Evolutionary conservation across 2,888 invertebrate genomes (phyloP).

Genomic region (Hemithea aestivaria): DNA sequence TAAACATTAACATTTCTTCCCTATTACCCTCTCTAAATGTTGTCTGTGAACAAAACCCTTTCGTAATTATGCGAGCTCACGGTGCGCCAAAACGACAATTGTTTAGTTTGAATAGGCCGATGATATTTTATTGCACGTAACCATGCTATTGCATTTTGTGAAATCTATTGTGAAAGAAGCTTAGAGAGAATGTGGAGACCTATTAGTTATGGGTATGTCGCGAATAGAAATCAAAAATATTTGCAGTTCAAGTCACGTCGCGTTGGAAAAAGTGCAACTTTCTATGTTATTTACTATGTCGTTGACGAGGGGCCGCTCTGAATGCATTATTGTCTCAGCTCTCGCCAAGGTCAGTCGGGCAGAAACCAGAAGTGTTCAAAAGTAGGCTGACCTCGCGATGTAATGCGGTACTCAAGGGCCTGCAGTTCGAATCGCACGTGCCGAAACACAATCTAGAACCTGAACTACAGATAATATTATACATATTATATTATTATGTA

Average conservation of each 20-base stretch:
- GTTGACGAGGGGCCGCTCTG: slow-evolving; percentile 40
- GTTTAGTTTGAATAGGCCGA: slow-evolving; percentile 27
- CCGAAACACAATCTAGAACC: slow-evolving; percentile 4
- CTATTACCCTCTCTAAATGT: too few relatives aligned
- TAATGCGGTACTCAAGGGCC: slow-evolving; percentile 43
- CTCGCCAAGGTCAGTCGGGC: slow-evolving; percentile 59
- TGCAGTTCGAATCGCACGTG: slow-evolving; percentile 17
- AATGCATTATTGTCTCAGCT: slow-evolving; percentile 64
- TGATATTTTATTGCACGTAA: slow-evolving; percentile 29
- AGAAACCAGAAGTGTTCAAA: slow-evolving; percentile 64
- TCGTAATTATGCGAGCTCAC: slow-evolving; percentile 35
- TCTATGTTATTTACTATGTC: slow-evolving; percentile 54
- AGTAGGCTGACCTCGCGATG: slow-evolving; percentile 59
- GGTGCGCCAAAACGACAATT: slow-evolving; percentile 25
- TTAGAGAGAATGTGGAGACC: slow-evolving; percentile 24
- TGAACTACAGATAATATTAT: neutral
- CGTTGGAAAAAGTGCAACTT: slow-evolving; percentile 65
- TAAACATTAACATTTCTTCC: too few relatives aligned
- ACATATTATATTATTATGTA: neutral
- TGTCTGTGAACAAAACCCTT: slow-evolving; percentile 11
- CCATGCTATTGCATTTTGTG: slow-evolving; percentile 34
- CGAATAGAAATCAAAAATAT: slow-evolving; percentile 39
- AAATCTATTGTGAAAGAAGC: slow-evolving; percentile 41
- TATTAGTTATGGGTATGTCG: slow-evolving; percentile 29
- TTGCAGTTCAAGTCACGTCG: slow-evolving; percentile 57